Evolutionary conservation across 2,888 invertebrate species (phyloP).

Genomic region (Nomada ruficornis): DNA sequence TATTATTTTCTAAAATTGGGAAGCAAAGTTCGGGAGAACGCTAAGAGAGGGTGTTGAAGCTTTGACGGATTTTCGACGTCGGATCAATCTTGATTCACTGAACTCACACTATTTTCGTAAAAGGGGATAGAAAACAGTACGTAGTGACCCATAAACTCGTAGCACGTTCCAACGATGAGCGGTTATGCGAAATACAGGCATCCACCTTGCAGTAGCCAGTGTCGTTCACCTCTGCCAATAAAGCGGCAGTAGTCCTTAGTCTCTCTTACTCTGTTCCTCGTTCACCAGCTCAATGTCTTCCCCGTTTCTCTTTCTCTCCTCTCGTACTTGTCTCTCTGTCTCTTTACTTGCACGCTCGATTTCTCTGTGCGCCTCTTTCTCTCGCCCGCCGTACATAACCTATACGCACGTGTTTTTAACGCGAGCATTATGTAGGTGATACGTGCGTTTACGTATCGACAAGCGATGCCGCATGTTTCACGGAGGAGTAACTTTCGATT

Average conservation of each 20-base stretch:
- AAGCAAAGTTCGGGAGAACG: neutral
- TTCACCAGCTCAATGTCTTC: conserved; percentile 32
- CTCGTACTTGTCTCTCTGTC: conserved; percentile 43
- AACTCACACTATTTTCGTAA: conserved; percentile 33
- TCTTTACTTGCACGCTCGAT: conserved; percentile 28
- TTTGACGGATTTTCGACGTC: conserved; percentile 6
- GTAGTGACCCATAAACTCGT: conserved; percentile 73
- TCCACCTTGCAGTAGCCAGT: conserved; percentile 66
- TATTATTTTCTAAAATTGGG: neutral
- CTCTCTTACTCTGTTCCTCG: conserved; percentile 35
- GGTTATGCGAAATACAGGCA: conserved; percentile 67
- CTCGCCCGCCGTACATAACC: conserved; percentile 53
- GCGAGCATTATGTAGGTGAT: conserved; percentile 1
- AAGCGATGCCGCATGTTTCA: conserved; percentile 29
- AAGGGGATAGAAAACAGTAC: conserved; percentile 53
- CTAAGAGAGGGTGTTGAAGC: neutral
- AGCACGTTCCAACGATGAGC: conserved; percentile 61
- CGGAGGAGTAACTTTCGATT: conserved; percentile 5
- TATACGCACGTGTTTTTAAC: conserved; percentile 62
- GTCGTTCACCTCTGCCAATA: conserved; percentile 77
- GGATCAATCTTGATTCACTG: conserved; percentile 13
- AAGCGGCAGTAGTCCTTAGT: conserved; percentile 66
- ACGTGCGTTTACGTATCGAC: conserved; percentile 43
- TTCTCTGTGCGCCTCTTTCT: conserved; percentile 36
- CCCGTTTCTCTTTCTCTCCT: conserved; percentile 31